These are phyloP conservation scores for Cinclus mexicanus DNA, from an alignment of 2,113 vertebrate species.

Conservation along the genomic window DNA sequence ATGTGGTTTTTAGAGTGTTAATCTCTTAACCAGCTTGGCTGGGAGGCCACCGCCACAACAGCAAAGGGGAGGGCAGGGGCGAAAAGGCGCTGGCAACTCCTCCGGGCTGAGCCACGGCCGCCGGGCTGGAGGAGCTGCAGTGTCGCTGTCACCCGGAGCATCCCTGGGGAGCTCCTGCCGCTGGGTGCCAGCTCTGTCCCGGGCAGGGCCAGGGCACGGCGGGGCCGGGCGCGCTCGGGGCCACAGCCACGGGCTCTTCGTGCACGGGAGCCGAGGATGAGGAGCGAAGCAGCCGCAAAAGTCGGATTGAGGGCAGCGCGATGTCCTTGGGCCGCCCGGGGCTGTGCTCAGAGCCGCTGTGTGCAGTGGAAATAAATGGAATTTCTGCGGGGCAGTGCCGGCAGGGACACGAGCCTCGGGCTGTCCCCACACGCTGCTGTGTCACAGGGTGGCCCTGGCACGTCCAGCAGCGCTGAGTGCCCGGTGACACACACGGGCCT, in stretches of 20 bases:
- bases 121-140: fast-evolving
- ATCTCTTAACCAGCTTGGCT: slow-evolving; percentile 72
- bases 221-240: background rate
- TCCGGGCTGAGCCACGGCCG: fast-evolving
- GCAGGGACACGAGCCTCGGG: background rate
- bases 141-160: background rate
- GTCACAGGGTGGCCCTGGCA: fast-evolving
- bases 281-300: background rate
- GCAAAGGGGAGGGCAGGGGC: background rate
- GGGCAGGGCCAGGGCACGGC: fast-evolving
- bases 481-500: fast-evolving
- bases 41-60: slow-evolving; percentile 22
- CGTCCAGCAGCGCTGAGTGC: fast-evolving
- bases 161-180: fast-evolving
- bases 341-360: background rate
- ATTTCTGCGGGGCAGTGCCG: background rate
- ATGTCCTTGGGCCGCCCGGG: background rate
- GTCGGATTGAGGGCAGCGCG: background rate
- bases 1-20: slow-evolving; percentile 77
- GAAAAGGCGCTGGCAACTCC: background rate
- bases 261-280: background rate
- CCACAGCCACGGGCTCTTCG: too few species aligned
- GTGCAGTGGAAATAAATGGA: background rate
- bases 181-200: background rate
- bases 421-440: fast-evolving